phyloP scores from a whole-genome alignment of 1,140 invertebrate species.

The Leptinotarsa texana region DNA sequence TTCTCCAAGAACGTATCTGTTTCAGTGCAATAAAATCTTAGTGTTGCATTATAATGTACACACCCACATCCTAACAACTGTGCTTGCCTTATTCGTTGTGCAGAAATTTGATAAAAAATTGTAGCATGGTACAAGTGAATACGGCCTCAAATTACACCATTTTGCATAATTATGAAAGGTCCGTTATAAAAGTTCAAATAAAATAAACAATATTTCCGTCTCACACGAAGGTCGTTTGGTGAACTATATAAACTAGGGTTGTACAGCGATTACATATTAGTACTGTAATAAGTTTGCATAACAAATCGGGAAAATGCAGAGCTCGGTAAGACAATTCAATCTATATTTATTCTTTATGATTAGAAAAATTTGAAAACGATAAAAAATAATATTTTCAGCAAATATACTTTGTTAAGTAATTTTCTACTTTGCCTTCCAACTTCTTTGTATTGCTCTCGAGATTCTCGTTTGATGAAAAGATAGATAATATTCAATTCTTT shows the following conservation, averaged over 20 bases:
- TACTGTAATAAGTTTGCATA: slow-evolving; percentile 2
- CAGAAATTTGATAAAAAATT: slow-evolving; percentile 21
- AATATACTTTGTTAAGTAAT: neutral
- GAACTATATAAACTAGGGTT: slow-evolving; percentile 18
- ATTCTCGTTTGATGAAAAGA: neutral
- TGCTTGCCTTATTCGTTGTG: slow-evolving; percentile 4
- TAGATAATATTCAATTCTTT: neutral
- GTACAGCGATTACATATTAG: neutral
- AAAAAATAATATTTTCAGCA: neutral
- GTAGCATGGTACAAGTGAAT: neutral
- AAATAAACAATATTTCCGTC: slow-evolving; percentile 15
- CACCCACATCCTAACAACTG: neutral
- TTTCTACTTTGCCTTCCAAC: neutral
- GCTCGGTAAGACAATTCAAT: slow-evolving; percentile 5
- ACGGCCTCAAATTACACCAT: neutral
- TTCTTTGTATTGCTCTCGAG: neutral
- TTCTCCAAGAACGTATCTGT: no score
- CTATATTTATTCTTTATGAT: neutral
- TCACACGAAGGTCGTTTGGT: slow-evolving; percentile 13
- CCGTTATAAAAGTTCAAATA: slow-evolving; percentile 18
- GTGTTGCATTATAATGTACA: neutral
- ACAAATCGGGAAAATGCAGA: slow-evolving; percentile 13
- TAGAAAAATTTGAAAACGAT: no score
- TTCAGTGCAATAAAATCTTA: neutral
- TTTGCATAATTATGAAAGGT: slow-evolving; percentile 20